Percentiles rank a stretch among this genome's conserved stretches.
These are phyloP conservation scores for Scarus forsteni DNA, from an alignment of 2,797 vertebrate genomes.

Conservation along the genomic window DNA sequence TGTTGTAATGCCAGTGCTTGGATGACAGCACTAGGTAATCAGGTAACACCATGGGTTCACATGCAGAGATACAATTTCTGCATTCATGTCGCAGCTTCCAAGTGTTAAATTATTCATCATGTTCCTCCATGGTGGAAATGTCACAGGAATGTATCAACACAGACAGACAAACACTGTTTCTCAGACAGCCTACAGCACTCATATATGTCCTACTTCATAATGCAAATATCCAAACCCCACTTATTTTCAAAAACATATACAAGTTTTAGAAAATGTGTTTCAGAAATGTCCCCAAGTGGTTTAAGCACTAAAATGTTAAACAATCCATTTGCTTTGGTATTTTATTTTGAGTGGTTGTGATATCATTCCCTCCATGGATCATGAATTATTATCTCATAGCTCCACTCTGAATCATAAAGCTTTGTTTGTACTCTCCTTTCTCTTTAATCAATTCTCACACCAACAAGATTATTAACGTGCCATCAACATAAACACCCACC, in stretches of 20 bases:
- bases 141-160: slow-evolving; percentile 59
- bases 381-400: slow-evolving; percentile 25
- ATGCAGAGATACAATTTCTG: slow-evolving; percentile 53
- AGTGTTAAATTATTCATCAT: slow-evolving; percentile 76
- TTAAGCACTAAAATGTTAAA: neutral
- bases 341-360: slow-evolving; percentile 29
- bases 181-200: slow-evolving; percentile 36
- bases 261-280: neutral
- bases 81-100: slow-evolving; percentile 62
- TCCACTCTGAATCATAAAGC: slow-evolving; percentile 29
- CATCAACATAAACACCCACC: slow-evolving; percentile 58
- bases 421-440: slow-evolving; percentile 50
- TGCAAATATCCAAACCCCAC: neutral
- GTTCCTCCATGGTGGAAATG: slow-evolving; percentile 74
- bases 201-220: neutral
- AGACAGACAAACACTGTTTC: slow-evolving; percentile 56
- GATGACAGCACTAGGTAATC: slow-evolving; percentile 39
- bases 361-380: slow-evolving; percentile 14
- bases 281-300: neutral
- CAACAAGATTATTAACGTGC: slow-evolving; percentile 60
- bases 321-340: neutral
- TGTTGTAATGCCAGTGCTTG: slow-evolving; percentile 3
- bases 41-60: slow-evolving; percentile 43
- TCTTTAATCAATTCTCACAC: slow-evolving; percentile 57
- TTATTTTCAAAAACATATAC: neutral